Percentiles rank a stretch among this genome's conserved stretches.
These are phyloP conservation scores for Apostichopus parvimensis DNA, from an alignment of 35 echinoderm and acorn worm genomes.

Conservation along the genomic window DNA sequence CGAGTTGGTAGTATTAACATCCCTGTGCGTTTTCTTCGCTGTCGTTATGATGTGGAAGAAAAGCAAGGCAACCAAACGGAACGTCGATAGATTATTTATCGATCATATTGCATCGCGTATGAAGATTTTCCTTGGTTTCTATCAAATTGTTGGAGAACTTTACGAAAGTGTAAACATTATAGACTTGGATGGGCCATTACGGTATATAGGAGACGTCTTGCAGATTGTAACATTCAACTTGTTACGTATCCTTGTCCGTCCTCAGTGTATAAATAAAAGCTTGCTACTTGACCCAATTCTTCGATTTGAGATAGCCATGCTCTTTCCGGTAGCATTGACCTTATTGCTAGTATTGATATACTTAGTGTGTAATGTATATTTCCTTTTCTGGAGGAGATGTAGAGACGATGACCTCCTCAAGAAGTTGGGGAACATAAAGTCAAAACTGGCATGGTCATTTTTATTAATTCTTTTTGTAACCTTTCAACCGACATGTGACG, in stretches of 20 bases:
- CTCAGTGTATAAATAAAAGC: background rate
- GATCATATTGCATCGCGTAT: slow-evolving; percentile 13
- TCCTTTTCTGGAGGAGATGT: background rate
- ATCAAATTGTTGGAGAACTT: slow-evolving; percentile 59
- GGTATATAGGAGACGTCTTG: background rate
- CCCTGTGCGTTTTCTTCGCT: background rate
- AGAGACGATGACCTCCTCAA: background rate
- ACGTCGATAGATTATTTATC: background rate
- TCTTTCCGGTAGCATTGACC: background rate
- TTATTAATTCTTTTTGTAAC: background rate
- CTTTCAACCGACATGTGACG: slow-evolving; percentile 1
- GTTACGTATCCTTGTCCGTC: background rate
- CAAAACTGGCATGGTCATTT: background rate
- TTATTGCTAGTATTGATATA: background rate
- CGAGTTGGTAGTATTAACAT: background rate
- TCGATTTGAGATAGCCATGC: background rate
- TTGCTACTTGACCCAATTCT: background rate
- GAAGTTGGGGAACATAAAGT: background rate
- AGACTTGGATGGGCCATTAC: background rate
- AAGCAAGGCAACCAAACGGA: background rate
- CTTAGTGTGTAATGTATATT: background rate
- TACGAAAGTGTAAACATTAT: background rate
- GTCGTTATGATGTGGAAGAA: slow-evolving; percentile 18
- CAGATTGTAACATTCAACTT: background rate
- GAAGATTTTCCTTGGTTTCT: slow-evolving; percentile 64